Conservation (phyloP, 2,888 invertebrate species). For the Coenonympha glycerion region DNA sequence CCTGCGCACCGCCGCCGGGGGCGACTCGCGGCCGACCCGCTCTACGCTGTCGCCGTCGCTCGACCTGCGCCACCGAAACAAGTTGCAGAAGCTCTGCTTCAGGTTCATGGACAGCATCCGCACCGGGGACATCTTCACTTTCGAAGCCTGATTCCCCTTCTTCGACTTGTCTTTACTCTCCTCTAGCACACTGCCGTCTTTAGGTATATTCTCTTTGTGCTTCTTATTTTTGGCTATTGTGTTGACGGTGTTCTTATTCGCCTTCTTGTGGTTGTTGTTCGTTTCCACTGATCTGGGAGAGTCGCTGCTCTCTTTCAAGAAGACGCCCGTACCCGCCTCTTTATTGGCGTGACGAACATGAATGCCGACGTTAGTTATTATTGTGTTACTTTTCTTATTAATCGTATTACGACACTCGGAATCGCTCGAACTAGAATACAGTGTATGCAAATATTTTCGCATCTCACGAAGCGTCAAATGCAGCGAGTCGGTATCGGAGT, state of each 20-base stretch:
- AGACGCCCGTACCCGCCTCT: slow-evolving; percentile 44
- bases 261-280: slow-evolving; percentile 67
- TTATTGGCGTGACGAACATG: slow-evolving; percentile 55
- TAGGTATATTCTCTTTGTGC: slow-evolving; percentile 59
- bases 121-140: slow-evolving; percentile 79
- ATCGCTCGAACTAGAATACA: slow-evolving; percentile 86
- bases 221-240: slow-evolving; percentile 80
- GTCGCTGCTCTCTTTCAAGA: slow-evolving; percentile 56
- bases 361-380: slow-evolving; percentile 62
- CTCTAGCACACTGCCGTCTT: slow-evolving; percentile 44
- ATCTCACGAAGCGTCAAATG: slow-evolving; percentile 91
- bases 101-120: slow-evolving; percentile 83
- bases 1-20: slow-evolving; percentile 60
- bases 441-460: slow-evolving; percentile 86
- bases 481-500: slow-evolving; percentile 80
- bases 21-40: slow-evolving; percentile 44
- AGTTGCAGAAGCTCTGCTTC: slow-evolving; percentile 89
- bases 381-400: slow-evolving; percentile 65
- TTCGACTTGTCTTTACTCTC: slow-evolving; percentile 67
- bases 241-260: slow-evolving; percentile 73
- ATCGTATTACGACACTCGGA: slow-evolving; percentile 72
- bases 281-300: slow-evolving; percentile 50
- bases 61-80: slow-evolving; percentile 81
- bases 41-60: slow-evolving; percentile 46
- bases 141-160: slow-evolving; percentile 44